Conservation (phyloP, 2,888 invertebrate genomes). For the Fragum sueziense region DNA sequence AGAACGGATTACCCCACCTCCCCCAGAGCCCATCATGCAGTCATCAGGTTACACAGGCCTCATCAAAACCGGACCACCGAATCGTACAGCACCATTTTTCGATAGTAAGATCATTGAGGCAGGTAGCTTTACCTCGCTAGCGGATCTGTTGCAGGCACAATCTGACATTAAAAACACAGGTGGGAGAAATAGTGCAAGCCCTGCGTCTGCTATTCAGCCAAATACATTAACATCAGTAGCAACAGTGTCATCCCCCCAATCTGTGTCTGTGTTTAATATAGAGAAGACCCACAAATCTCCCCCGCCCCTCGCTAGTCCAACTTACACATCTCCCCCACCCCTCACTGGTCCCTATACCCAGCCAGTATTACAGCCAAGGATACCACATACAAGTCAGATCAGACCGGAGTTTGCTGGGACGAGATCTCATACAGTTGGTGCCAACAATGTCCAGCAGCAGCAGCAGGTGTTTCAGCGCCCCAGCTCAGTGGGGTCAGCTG, state of each 20-base stretch:
- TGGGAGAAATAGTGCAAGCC: not conserved
- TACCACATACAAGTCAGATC: not conserved
- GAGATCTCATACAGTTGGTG: not conserved
- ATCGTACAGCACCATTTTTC: not conserved
- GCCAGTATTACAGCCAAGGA: not conserved
- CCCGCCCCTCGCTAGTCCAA: not conserved
- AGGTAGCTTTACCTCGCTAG: too few species aligned
- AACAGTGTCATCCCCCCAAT: not conserved
- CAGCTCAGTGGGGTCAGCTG: not conserved
- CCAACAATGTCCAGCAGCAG: not conserved
- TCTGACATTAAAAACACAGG: not conserved
- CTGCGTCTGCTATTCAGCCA: not conserved
- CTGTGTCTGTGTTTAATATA: not conserved
- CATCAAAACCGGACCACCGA: not conserved
- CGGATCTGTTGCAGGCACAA: not conserved
- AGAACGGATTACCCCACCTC: constrained; percentile 8
- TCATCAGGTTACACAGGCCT: not conserved
- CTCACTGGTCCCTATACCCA: not conserved
- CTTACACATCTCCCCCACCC: not conserved
- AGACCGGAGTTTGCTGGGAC: not conserved
- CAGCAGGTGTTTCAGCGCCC: not conserved
- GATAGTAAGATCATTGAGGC: too few species aligned
- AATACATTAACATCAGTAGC: not conserved
- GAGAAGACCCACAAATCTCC: not conserved
- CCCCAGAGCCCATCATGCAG: not conserved